Evolutionary conservation across 2,113 vertebrate genomes (phyloP).

Genomic region (Recurvirostra avosetta): DNA sequence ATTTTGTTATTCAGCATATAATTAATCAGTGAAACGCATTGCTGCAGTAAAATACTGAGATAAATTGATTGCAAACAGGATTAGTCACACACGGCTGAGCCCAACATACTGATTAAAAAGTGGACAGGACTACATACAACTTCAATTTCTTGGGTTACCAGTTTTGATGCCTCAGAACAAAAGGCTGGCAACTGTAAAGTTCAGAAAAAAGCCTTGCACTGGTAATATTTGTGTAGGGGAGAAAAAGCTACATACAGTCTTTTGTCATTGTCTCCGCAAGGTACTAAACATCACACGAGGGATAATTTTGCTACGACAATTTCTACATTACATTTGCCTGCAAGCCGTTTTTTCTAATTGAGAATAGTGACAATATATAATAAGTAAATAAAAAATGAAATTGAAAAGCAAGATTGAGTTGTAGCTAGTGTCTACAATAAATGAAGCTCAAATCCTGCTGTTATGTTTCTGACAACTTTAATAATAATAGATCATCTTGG

Average conservation of each 20-base stretch:
- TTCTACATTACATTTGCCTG: not conserved
- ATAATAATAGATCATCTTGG: conserved; percentile 59
- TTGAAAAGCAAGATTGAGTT: conserved; percentile 31
- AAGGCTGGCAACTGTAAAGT: not conserved
- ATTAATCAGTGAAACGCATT: conserved; percentile 43
- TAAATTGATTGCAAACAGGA: conserved; percentile 21
- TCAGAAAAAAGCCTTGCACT: not conserved
- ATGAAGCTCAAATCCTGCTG: not conserved
- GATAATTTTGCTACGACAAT: not conserved
- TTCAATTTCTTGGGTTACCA: not conserved
- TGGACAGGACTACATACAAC: not conserved
- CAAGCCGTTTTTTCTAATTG: conserved; percentile 11
- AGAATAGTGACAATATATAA: conserved; percentile 14
- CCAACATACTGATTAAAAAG: not conserved
- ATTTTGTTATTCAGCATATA: not conserved
- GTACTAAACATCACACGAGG: not conserved
- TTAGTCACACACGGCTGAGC: not conserved
- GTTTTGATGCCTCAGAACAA: not conserved
- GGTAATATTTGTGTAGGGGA: not conserved
- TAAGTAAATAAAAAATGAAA: conserved; percentile 42
- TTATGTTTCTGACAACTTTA: conserved; percentile 17
- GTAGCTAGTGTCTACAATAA: not conserved
- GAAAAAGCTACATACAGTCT: not conserved
- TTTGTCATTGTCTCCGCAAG: not conserved
- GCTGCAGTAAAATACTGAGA: conserved; percentile 43